Evolutionary conservation across 2,113 vertebrate genomes (phyloP).

Genomic region (Arvicanthis niloticus): DNA sequence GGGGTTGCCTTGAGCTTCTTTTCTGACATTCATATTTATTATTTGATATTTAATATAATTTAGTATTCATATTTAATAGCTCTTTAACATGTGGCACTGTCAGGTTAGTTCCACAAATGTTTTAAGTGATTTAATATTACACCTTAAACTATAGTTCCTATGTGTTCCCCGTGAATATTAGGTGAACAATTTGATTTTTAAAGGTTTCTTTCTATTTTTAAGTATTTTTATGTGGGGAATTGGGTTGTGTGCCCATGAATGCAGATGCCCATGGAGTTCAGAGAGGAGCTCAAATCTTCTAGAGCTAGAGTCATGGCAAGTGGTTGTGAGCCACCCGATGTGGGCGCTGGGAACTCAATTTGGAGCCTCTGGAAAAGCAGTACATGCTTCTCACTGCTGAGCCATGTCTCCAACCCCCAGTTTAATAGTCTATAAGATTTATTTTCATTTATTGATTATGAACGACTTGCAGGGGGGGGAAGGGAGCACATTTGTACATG

Average conservation of each 20-base stretch:
- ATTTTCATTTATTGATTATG: not conserved
- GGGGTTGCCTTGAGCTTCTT: not conserved
- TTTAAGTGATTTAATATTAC: constrained; percentile 19
- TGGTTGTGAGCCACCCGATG: not conserved
- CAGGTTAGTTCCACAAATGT: not conserved
- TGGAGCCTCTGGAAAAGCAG: not conserved
- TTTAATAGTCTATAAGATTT: not conserved
- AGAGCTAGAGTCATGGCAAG: not conserved
- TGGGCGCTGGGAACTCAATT: not conserved
- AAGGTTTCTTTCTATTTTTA: not conserved
- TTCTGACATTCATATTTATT: not conserved
- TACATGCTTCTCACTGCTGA: not conserved
- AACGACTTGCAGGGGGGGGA: not conserved
- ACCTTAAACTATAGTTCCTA: not conserved
- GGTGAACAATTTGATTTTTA: not conserved
- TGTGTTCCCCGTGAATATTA: not conserved
- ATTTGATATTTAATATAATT: too few species aligned
- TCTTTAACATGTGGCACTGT: not conserved
- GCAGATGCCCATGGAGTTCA: not conserved
- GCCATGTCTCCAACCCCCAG: not conserved
- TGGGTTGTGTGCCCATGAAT: not conserved
- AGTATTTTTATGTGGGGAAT: not conserved
- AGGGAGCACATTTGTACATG: not conserved
- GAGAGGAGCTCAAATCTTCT: not conserved
- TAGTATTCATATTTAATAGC: not conserved